Evolutionary conservation across 2,888 invertebrate species (phyloP), one percentile per base, ranked within the genome.

Genomic region (Amphimallon solstitiale): DNA sequence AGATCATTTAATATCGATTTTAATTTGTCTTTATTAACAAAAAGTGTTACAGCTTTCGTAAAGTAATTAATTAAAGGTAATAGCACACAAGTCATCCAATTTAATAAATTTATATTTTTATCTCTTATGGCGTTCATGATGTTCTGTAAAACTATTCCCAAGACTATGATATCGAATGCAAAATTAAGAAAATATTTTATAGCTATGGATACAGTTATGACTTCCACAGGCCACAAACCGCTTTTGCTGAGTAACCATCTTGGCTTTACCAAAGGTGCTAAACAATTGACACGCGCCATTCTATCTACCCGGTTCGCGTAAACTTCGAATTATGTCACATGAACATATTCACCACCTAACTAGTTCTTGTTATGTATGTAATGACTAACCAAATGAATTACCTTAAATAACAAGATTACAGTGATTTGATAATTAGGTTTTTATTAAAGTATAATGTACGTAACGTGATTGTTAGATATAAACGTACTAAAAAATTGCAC

Each of bases 141-240:
- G 9, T 43, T 56, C 3, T 56, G 54, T 7, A 56, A 5, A 21
- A 43, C 40, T 40, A 56, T 56, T 2, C 23, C 40, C 23, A 56
- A 12, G 12, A 40, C 23, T 23, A 40, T 23, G 6, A 21, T 12
- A 14, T 56, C 23, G 7, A 43, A 56, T 21, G n/a, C 40, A 56
- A 56, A 21, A 56, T 56, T 56, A 1, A 56, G 14, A 12, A 56
- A 1, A 21, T 56, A 56, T 12, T 56, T 38, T 7, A 14, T 3
- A 3, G 4, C 23, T 10, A 14, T 40, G 5, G 9, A 12, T 40
- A 6, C 2, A 9, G 54, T 56, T 23, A 56, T 6, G n/a, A 4
- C 21, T 7, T 56, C 9, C 40, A 23, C 14, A 10, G 64, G 64
- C 64, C 64, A 64, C n/a, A 64, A 38, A 12, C 64, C 64, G 12